Base-by-base conservation (phyloP, 2,888 invertebrate species). In the Aporophyla lueneburgensis region DNA sequence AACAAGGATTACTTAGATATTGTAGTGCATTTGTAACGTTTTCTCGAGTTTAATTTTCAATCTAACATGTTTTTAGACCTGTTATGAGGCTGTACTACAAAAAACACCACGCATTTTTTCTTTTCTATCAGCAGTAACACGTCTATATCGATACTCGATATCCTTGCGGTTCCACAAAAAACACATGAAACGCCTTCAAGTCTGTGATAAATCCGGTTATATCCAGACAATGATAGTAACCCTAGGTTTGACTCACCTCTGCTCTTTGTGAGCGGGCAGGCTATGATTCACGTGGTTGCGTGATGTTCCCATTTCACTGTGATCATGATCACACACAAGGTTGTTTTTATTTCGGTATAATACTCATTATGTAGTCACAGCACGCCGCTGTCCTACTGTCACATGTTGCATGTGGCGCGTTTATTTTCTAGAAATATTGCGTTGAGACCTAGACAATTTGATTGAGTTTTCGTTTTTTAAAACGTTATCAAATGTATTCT, bases 241-340 rank as follows among this genome's bases (percentile, higher is more conserved):
- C 74, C 82, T 85, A 87, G 74, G 77, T 68, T 88, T 88, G 88
- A 88, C 76, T 88, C 88, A 88, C 86, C 77, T 82, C 76, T 75
- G 66, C 67, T 75, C 74, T 83, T 85, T 83, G 87, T 85, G 85
- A 49, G 62, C 66, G 66, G 49, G 74, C 80, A 70, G 71, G 78
- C 83, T 88, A 89, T 94, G 94, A 94, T 90, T 94, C 94, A 94
- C 81, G 80, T 74, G 80, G 87, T 91, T 91, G 91, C 91, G 92
- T 93, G 93, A 91, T 93, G 92, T 89, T 86, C 91, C 91, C 92
- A 92, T 93, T 93, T 93, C 91, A 78, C 86, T 92, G 85, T 54
- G 67, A 67, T 53, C 53, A 51, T 88, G 88, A 89, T 91, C 88
- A 86, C 80, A 85, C 84, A 90, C 91, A 92, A 92, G 89, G 91